Conservation (phyloP, 2,888 invertebrate species). For the Adela reaumurella region DNA sequence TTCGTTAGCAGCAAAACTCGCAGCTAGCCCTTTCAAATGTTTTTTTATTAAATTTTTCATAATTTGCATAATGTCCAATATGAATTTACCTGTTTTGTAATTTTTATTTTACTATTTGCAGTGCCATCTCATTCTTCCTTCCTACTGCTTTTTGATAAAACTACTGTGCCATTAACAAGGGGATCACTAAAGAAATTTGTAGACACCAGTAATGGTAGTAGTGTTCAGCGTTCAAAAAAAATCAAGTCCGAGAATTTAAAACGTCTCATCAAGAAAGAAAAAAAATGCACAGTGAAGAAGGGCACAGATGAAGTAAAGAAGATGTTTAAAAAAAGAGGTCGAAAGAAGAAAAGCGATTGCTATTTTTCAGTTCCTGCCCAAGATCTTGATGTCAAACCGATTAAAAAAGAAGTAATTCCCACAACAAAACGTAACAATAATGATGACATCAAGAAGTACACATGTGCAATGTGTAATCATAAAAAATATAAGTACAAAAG, state of each 20-base stretch:
- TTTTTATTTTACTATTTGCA: constrained; percentile 1
- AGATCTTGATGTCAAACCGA: constrained; percentile 5
- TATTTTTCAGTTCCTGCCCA: background rate
- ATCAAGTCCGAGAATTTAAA: background rate
- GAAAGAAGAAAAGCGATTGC: constrained; percentile 6
- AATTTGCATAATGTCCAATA: no score
- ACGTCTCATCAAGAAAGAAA: constrained; percentile 11
- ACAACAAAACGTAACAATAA: constrained; percentile 18
- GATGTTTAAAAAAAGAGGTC: constrained; percentile 9
- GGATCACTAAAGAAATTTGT: constrained; percentile 13
- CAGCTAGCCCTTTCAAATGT: no score
- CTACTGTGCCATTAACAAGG: constrained; percentile 42
- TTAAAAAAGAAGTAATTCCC: constrained; percentile 15
- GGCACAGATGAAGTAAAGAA: constrained; percentile 11
- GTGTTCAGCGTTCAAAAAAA: no score
- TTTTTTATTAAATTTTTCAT: no score
- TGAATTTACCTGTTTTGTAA: constrained; percentile 19
- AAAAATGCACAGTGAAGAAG: constrained; percentile 4
- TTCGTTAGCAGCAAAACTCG: no score
- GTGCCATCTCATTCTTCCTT: background rate
- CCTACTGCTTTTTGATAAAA: constrained; percentile 19
- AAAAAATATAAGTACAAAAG: constrained; percentile 51
- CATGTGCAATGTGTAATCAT: constrained; percentile 40
- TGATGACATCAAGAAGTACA: constrained; percentile 17
- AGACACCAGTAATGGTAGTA: background rate